Evolutionary conservation across 2,113 vertebrate genomes (phyloP).

Genomic region (Mixornis gularis): DNA sequence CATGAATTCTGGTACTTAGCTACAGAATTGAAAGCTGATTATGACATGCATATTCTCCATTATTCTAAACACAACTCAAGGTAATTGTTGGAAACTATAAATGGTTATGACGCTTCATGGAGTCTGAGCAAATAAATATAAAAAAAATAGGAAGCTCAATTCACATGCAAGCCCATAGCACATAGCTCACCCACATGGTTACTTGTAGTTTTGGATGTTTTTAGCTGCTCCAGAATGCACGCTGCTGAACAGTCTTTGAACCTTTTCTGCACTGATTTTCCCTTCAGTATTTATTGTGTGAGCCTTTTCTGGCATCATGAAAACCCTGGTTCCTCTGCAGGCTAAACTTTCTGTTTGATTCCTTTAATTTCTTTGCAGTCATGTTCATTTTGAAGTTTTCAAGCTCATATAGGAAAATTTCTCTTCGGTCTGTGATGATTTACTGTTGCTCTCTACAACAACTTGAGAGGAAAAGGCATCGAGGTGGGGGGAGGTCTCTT

Average conservation of each 20-base stretch:
- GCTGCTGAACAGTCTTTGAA: not conserved
- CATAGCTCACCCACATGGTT: not conserved
- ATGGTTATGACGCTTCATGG: not conserved
- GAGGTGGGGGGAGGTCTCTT: not conserved
- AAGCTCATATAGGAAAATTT: not conserved
- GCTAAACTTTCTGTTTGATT: not conserved
- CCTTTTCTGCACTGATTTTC: not conserved
- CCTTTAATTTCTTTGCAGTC: not conserved
- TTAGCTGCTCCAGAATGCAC: not conserved
- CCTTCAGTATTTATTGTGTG: not conserved
- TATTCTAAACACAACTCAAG: not conserved
- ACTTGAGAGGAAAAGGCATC: not conserved
- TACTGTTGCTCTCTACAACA: not conserved
- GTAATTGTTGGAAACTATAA: not conserved
- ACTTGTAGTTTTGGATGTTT: not conserved
- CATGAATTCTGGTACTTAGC: not conserved
- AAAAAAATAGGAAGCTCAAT: not conserved
- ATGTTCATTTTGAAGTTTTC: not conserved
- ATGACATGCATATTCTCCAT: not conserved
- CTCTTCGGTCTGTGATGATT: not conserved
- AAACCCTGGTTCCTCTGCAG: not conserved
- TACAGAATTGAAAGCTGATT: not conserved
- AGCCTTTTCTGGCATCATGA: not conserved
- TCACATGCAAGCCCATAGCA: not conserved
- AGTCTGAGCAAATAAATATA: not conserved